phyloP scores from a whole-genome alignment of 2,888 invertebrate genomes.

The Drosophila subquinaria region DNA sequence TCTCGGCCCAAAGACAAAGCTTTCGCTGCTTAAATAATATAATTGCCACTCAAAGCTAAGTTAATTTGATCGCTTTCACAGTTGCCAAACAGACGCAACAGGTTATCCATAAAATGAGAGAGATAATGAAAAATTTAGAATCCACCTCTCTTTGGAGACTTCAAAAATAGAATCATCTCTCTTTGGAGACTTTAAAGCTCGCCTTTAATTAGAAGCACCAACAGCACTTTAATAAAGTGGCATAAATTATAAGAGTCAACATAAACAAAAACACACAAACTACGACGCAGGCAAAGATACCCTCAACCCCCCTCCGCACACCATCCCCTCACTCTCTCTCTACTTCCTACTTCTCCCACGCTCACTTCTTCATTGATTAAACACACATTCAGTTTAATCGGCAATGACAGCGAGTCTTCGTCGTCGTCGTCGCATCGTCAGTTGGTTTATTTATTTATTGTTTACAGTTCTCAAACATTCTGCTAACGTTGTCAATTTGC shows the following conservation, averaged over 20 bases:
- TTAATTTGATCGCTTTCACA: conserved; percentile 51
- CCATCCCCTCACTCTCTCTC: background rate
- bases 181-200: conserved; percentile 14
- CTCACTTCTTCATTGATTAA: conserved; percentile 44
- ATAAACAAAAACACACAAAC: conserved; percentile 49
- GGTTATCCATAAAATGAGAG: conserved; percentile 32
- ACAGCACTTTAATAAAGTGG: conserved; percentile 56
- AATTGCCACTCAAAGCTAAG: conserved; percentile 43
- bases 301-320: background rate
- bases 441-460: conserved; percentile 23
- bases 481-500: conserved; percentile 56
- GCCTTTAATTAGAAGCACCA: conserved; percentile 58
- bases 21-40: conserved; percentile 57
- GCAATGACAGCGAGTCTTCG: conserved; percentile 31
- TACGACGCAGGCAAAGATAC: conserved; percentile 27
- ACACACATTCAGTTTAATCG: conserved; percentile 57
- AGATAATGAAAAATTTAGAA: background rate
- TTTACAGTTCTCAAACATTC: conserved; percentile 30
- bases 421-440: background rate
- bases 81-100: conserved; percentile 38
- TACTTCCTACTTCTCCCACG: conserved; percentile 2
- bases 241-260: conserved; percentile 70
- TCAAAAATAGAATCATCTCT: conserved; percentile 4
- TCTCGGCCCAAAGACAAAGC: conserved; percentile 61
- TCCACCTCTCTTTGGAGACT: background rate